Conservation (phyloP, 2,797 vertebrate species). For the Halcyon chelicuti region DNA sequence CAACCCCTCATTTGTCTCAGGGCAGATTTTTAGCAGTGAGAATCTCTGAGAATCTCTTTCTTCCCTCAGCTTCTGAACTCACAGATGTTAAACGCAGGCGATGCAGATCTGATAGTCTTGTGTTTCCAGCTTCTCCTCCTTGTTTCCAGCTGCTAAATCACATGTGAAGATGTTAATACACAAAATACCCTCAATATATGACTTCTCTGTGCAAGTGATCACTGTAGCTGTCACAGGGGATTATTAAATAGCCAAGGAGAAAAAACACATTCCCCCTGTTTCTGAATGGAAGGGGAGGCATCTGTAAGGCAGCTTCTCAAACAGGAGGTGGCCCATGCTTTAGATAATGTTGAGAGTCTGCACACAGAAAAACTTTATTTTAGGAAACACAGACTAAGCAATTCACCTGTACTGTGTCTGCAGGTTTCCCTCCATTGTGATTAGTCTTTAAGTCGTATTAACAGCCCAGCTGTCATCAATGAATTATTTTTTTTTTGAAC, state of each 20-base stretch:
- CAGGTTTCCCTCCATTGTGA: neutral
- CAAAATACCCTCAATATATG: conserved; percentile 12
- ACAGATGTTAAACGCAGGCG: neutral
- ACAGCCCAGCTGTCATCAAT: neutral
- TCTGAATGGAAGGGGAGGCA: neutral
- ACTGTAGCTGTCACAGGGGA: neutral
- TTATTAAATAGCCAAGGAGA: conserved; percentile 43
- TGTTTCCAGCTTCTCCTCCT: neutral
- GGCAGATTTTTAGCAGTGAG: neutral
- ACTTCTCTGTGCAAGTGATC: conserved; percentile 16
- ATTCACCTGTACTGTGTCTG: neutral
- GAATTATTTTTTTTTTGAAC: neutral
- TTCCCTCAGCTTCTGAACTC: neutral
- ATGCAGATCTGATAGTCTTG: conserved; percentile 8
- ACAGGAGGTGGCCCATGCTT: neutral
- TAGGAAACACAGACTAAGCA: neutral
- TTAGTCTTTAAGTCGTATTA: neutral
- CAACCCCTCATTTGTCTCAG: neutral
- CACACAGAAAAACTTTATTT: neutral
- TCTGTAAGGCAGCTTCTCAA: neutral
- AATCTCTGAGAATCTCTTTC: neutral
- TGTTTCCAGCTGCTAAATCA: conserved; percentile 46
- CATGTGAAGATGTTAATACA: conserved; percentile 37
- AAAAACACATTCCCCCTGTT: neutral
- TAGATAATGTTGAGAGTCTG: neutral